phyloP scores from a whole-genome alignment of 2,888 invertebrate species.

The Cremastinae sp. region DNA sequence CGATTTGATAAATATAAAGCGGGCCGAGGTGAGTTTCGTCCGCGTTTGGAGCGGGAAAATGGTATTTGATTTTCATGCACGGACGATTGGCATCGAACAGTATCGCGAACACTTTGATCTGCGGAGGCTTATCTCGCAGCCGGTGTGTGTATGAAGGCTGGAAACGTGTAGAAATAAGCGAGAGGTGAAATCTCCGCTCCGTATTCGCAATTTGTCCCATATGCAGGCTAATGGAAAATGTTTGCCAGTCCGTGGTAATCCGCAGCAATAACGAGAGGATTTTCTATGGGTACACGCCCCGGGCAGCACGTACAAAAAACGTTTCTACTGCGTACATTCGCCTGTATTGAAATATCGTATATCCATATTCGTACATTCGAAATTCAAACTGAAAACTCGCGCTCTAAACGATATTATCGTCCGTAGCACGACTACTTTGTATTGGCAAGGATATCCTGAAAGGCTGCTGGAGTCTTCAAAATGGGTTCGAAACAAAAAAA shows the following conservation, averaged over 20 bases:
- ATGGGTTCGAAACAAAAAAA: constrained; percentile 8
- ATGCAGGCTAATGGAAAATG: constrained; percentile 58
- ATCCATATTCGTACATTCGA: too few species aligned
- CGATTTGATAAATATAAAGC: not conserved
- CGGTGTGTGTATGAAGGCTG: not conserved
- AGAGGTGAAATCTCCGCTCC: constrained; percentile 29
- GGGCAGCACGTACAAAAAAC: constrained; percentile 12
- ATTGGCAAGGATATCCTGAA: too few species aligned
- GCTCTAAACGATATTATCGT: too few species aligned
- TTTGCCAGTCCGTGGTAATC: constrained; percentile 59
- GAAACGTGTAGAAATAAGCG: constrained; percentile 1
- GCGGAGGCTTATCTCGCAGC: constrained; percentile 8
- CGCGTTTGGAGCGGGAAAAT: constrained; percentile 18
- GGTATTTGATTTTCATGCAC: constrained; percentile 37
- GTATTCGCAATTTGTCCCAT: constrained; percentile 28
- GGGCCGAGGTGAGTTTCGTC: constrained; percentile 4
- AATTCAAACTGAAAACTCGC: too few species aligned
- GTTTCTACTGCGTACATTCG: constrained; percentile 27
- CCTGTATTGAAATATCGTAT: not conserved
- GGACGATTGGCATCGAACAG: constrained; percentile 43
- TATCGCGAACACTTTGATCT: constrained; percentile 53
- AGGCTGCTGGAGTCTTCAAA: constrained; percentile 6
- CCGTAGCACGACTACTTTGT: too few species aligned
- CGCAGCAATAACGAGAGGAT: constrained; percentile 60
- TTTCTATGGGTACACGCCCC: constrained; percentile 46